Percentiles rank a stretch among this genome's conserved stretches.
Conservation (phyloP, 2,888 invertebrate species). For the Pocota personata region DNA sequence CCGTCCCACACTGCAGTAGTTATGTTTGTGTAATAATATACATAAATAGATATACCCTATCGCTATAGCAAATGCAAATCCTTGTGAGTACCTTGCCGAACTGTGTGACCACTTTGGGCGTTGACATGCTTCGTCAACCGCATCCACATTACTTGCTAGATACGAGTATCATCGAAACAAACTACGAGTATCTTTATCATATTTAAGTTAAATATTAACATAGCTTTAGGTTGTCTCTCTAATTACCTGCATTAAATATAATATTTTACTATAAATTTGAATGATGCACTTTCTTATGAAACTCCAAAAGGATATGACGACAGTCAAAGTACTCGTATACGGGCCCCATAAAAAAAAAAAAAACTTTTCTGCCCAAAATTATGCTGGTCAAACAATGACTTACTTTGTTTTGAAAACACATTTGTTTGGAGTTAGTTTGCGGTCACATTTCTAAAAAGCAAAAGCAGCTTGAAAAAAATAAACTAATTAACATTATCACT, state of each 20-base stretch:
- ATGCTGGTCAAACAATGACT: conserved; percentile 6
- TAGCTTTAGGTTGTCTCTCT: background rate
- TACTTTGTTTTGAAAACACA: background rate
- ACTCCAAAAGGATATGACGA: background rate
- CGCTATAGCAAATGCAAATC: too few species aligned
- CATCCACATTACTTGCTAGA: background rate
- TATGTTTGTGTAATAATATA: too few species aligned
- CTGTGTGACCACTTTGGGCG: too few species aligned
- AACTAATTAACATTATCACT: conserved; percentile 56
- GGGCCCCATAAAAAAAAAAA: background rate
- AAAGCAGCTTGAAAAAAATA: background rate
- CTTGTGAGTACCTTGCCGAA: too few species aligned
- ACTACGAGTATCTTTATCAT: background rate
- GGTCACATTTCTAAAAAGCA: conserved; percentile 4
- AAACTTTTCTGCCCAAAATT: background rate
- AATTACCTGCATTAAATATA: conserved; percentile 25
- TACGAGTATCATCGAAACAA: background rate
- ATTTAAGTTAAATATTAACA: background rate
- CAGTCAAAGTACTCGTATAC: background rate
- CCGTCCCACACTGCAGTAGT: too few species aligned
- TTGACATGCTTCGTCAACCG: conserved; percentile 4
- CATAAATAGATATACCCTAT: too few species aligned
- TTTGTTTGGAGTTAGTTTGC: conserved; percentile 7
- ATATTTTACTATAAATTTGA: background rate
- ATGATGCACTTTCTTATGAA: background rate